Evolutionary conservation across 2,888 invertebrate species (phyloP), one percentile per base, ranked within the genome.

Genomic region (Apodemia duryi): DNA sequence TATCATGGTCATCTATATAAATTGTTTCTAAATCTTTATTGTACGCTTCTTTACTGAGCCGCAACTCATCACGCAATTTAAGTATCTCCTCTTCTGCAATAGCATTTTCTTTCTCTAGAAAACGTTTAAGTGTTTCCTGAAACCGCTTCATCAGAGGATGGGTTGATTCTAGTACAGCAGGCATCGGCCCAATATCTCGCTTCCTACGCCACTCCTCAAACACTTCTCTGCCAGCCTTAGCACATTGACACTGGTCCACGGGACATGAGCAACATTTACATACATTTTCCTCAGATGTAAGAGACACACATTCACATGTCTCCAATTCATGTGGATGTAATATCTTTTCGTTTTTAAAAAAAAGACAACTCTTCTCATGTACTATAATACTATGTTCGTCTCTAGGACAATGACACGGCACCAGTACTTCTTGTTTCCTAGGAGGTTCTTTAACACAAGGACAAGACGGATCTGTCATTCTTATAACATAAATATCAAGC

Each of bases 61-160:
- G 79, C 1, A 91, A 72, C 43, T 89, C 84, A 32, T 89, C 88
- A 11, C 80, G 80, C 75, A 95, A 86, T 70, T 95, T 94, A 2
- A 91, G 80, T 64, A 96, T 94, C 80, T 97, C 95, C 67, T 94
- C 93, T 60, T 93, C 91, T 0, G 96, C 90, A 65, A 94, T 92
- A 29, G 92, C 86, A 74, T 95, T 94, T 69, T 96, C 94, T 65
- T 93, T 93, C 61, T 93, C 75, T 0, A 96, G 88, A 80, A 96
- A 95, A 52, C 92, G 87, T 72, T 92, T 94, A 2, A 96, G 88
- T 0, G 95, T 93, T 69, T 93, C 86, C 86, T 96, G 96, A 83
- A 96, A 96, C 73, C 93, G 93, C 73, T 93, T 92, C 93, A 96
- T 94, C 62, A 96, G 88, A 0, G 95, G 95, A 82, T 96, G 96